These are phyloP conservation scores for Lichenostomus cassidix DNA, from an alignment of 2,113 vertebrate species.

Conservation along the genomic window DNA sequence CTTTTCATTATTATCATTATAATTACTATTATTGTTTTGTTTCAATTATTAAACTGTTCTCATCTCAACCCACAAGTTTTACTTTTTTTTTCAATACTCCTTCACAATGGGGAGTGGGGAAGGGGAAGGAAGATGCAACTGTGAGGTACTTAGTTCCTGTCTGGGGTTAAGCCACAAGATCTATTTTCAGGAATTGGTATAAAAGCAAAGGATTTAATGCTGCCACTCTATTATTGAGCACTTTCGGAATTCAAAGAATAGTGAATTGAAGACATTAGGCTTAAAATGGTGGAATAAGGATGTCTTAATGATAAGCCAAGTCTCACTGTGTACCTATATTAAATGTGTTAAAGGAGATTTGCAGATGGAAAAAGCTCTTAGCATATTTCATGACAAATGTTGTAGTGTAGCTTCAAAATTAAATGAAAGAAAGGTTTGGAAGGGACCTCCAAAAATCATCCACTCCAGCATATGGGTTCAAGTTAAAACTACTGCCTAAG, in stretches of 20 bases:
- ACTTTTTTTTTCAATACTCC: not conserved
- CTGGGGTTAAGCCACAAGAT: not conserved
- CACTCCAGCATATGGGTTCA: not conserved
- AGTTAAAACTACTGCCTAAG: not conserved
- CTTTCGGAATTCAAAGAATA: conserved; percentile 29
- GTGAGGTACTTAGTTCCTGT: not conserved
- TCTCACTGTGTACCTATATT: not conserved
- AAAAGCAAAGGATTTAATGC: conserved; percentile 20
- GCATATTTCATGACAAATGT: not conserved
- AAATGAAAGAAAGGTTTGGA: not conserved
- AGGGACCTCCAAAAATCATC: not conserved
- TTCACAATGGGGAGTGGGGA: not conserved
- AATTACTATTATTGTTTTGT: not conserved
- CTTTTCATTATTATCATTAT: not conserved
- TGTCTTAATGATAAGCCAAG: not conserved
- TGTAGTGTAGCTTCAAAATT: not conserved
- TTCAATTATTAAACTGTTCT: not conserved
- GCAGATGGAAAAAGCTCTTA: not conserved
- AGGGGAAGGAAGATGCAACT: not conserved
- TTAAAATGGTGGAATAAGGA: not conserved
- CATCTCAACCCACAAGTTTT: not conserved
- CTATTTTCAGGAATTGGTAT: conserved; percentile 29
- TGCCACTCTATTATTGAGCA: not conserved
- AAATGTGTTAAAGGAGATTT: not conserved
- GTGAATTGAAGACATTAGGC: not conserved